These are phyloP conservation scores for Rhagophthalmus giganteus DNA, from an alignment of 2,888 invertebrate genomes.

Conservation along the genomic window DNA sequence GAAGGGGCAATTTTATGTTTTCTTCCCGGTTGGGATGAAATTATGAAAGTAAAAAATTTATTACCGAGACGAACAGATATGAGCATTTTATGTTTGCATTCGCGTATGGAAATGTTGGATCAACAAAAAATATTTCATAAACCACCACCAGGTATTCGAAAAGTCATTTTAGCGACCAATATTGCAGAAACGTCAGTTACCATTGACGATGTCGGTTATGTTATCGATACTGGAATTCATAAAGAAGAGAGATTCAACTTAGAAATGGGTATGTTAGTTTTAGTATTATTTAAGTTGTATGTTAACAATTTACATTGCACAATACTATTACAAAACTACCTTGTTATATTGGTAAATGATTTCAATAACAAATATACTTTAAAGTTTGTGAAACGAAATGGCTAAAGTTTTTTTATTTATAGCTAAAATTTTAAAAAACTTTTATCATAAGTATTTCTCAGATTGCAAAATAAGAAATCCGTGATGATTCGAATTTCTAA, in stretches of 20 bases:
- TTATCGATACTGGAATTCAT: conserved; percentile 67
- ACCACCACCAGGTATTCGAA: conserved; percentile 60
- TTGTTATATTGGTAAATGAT: too few relatives aligned
- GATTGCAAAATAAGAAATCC: too few relatives aligned
- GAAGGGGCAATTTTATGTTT: conserved; percentile 75
- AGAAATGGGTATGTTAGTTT: conserved; percentile 51
- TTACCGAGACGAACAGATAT: conserved; percentile 51
- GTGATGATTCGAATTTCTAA: too few relatives aligned
- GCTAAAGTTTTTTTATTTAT: too few relatives aligned
- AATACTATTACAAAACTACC: too few relatives aligned
- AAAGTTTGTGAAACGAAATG: too few relatives aligned
- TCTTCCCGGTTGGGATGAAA: conserved; percentile 76
- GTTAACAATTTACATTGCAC: not conserved
- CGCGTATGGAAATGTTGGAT: conserved; percentile 61
- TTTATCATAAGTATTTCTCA: too few relatives aligned
- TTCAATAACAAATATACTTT: too few relatives aligned
- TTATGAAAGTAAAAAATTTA: conserved; percentile 58
- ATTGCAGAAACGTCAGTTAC: conserved; percentile 76
- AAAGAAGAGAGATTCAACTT: conserved; percentile 62
- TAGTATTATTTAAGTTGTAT: not conserved
- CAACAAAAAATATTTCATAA: conserved; percentile 62
- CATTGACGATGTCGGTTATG: conserved; percentile 70
- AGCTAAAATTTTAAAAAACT: too few relatives aligned
- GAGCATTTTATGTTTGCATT: conserved; percentile 51
- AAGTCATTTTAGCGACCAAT: conserved; percentile 72